Conservation (phyloP, 1,140 invertebrate species). For the Aethina tumida region DNA sequence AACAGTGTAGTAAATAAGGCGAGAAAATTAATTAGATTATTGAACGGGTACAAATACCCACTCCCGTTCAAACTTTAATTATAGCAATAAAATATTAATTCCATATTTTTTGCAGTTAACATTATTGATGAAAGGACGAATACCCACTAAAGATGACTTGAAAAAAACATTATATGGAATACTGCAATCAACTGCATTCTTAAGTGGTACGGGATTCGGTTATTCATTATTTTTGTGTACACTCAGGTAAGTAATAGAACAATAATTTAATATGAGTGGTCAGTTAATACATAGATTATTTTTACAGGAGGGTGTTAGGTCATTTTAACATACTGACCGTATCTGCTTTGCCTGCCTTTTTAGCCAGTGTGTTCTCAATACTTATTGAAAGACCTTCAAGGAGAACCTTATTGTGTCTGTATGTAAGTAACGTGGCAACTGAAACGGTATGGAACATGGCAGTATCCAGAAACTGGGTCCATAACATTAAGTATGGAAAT, state of each 20-base stretch:
- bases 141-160: conserved; percentile 51
- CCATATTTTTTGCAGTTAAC: conserved; percentile 50
- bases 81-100: conserved; percentile 8
- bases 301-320: conserved; percentile 52
- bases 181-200: conserved; percentile 63
- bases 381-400: conserved; percentile 64
- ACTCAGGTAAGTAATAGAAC: conserved; percentile 41
- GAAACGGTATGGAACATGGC: conserved; percentile 70
- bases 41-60: no score
- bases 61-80: no score
- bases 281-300: neutral
- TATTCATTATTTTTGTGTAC: conserved; percentile 62
- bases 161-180: conserved; percentile 56
- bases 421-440: conserved; percentile 73
- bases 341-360: conserved; percentile 60
- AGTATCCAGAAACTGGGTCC: conserved; percentile 49
- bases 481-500: conserved; percentile 53
- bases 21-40: no score
- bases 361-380: conserved; percentile 61
- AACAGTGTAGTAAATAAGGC: no score
- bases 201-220: conserved; percentile 61
- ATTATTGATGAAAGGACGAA: conserved; percentile 54
- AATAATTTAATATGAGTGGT: conserved; percentile 1
- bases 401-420: conserved; percentile 58
- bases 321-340: conserved; percentile 58